These are phyloP conservation scores for Laticauda colubrina DNA, from an alignment of 2,113 vertebrate genomes.

Conservation along the genomic window DNA sequence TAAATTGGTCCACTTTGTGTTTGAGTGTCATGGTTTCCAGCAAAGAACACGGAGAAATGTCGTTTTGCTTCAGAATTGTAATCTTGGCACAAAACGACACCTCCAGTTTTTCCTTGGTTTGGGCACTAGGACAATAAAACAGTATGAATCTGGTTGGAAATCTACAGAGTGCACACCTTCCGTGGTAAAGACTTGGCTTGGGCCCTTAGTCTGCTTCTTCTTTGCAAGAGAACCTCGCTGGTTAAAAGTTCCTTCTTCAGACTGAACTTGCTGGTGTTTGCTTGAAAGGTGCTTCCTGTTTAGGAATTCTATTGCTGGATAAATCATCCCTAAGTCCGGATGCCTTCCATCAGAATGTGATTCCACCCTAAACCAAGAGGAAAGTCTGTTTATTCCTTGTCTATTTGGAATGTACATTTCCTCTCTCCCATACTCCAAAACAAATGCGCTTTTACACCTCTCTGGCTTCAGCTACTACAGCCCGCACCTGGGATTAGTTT, in stretches of 20 bases:
- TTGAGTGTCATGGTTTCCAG: neutral
- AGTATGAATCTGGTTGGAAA: neutral
- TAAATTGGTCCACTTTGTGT: neutral
- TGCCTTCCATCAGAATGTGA: neutral
- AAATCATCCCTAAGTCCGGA: neutral
- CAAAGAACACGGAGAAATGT: neutral
- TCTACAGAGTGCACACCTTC: neutral
- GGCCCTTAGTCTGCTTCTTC: neutral
- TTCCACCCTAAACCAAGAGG: neutral
- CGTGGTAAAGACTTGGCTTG: neutral
- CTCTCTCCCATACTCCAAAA: neutral
- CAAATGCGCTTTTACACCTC: neutral
- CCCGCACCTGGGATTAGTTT: neutral
- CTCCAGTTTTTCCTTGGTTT: neutral
- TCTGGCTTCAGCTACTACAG: neutral
- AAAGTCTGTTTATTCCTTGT: constrained; percentile 5
- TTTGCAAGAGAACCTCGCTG: too few relatives aligned
- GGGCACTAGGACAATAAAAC: neutral
- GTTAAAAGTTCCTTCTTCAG: neutral
- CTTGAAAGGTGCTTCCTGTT: neutral
- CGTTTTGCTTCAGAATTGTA: neutral
- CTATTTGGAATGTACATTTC: neutral
- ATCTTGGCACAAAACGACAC: neutral
- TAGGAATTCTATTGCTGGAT: neutral
- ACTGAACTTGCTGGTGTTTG: neutral